Conservation (phyloP, 2,888 invertebrate species). For the Anarsia innoxiella region DNA sequence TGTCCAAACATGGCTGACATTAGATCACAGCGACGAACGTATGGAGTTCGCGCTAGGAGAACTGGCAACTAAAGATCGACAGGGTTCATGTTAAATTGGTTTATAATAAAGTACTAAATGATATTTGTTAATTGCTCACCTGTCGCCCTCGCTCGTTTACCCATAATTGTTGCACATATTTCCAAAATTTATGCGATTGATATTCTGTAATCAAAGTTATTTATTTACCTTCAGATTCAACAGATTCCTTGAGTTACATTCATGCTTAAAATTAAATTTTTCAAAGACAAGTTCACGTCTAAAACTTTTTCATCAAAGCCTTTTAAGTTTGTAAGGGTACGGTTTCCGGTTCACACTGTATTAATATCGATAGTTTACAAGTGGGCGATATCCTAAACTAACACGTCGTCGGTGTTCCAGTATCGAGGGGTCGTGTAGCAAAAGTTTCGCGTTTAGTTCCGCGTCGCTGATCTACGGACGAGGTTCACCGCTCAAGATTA, state of each 20-base stretch:
- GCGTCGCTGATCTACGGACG: conserved; percentile 2
- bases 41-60: conserved; percentile 53
- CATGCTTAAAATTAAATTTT: no score
- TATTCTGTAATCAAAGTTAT: conserved; percentile 51
- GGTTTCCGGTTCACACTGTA: no score
- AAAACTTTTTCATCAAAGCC: no score
- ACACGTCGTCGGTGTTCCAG: not conserved
- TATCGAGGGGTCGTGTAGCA: no score
- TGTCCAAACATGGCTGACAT: conserved; percentile 71
- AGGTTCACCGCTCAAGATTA: conserved; percentile 7
- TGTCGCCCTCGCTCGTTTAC: conserved; percentile 64
- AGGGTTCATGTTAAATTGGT: conserved; percentile 4
- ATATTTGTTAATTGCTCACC: conserved; percentile 31
- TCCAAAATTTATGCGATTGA: conserved; percentile 65
- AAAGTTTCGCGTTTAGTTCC: conserved; percentile 4
- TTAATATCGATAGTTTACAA: no score
- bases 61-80: conserved; percentile 42
- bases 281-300: no score
- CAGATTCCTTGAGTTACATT: no score
- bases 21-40: conserved; percentile 61
- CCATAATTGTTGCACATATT: conserved; percentile 68
- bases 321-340: no score
- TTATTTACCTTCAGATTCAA: no score
- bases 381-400: conserved; percentile 8
- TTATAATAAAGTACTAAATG: not conserved